Conservation (phyloP, 2,888 invertebrate species). For the Margaritifera margaritifera region DNA sequence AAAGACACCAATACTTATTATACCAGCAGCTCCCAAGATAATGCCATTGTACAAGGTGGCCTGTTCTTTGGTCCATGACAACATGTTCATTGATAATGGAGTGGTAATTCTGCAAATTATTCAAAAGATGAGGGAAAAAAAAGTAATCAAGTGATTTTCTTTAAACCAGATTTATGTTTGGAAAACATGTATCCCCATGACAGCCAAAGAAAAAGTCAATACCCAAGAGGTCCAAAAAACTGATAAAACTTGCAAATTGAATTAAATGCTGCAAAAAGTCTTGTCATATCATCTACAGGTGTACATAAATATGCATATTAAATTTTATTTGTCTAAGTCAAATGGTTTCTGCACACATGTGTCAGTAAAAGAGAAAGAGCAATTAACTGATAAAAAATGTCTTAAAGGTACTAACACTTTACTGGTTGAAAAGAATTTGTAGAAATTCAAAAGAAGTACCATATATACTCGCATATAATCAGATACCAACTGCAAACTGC, state of each 20-base stretch:
- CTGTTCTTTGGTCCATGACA: conserved; percentile 68
- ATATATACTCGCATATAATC: too few relatives aligned
- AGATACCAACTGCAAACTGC: too few relatives aligned
- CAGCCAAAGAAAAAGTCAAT: too few relatives aligned
- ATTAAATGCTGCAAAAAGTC: too few relatives aligned
- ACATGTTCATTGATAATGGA: conserved; percentile 73
- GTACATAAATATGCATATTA: neutral
- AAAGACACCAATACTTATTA: conserved; percentile 67
- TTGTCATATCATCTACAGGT: neutral
- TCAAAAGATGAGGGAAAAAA: too few relatives aligned
- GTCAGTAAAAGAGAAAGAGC: neutral
- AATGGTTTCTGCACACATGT: neutral
- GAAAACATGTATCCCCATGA: too few relatives aligned
- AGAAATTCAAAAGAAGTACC: too few relatives aligned
- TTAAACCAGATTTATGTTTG: too few relatives aligned
- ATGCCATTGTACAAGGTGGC: conserved; percentile 70
- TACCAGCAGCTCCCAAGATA: conserved; percentile 64
- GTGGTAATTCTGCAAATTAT: conserved; percentile 61
- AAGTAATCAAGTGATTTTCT: too few relatives aligned
- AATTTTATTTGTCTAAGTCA: too few relatives aligned
- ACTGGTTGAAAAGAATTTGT: neutral
- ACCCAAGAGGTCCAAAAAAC: too few relatives aligned
- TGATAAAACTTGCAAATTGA: too few relatives aligned
- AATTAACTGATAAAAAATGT: neutral
- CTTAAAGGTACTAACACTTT: neutral